phyloP scores from a whole-genome alignment of 2,113 vertebrate genomes.

The Perognathus longimembris region DNA sequence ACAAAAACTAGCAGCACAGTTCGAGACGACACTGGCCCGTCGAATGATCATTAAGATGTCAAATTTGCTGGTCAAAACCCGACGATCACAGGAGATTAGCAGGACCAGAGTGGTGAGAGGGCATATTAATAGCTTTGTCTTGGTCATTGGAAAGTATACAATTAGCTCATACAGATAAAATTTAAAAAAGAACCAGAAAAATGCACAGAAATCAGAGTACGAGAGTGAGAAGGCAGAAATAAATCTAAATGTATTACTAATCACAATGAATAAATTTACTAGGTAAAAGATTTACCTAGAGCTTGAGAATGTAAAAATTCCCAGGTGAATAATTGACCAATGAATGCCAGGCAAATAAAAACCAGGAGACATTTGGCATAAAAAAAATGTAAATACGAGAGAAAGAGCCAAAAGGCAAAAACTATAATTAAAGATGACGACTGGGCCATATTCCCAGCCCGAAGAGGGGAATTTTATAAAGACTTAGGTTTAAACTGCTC shows the following conservation, averaged over 20 bases:
- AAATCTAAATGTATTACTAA: not conserved
- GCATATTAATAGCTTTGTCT: not conserved
- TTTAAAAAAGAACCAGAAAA: not conserved
- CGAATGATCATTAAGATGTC: not conserved
- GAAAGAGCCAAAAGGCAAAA: constrained; percentile 45
- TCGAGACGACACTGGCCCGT: not conserved
- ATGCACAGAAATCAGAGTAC: not conserved
- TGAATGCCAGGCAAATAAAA: not conserved
- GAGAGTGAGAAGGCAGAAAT: not conserved
- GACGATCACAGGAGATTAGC: not conserved
- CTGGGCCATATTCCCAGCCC: too few species aligned
- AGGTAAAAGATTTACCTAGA: not conserved
- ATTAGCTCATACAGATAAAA: not conserved
- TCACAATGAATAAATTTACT: not conserved
- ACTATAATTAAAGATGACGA: not conserved
- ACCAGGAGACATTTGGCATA: not conserved
- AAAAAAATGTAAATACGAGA: not conserved
- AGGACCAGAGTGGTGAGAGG: not conserved
- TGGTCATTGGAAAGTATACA: not conserved
- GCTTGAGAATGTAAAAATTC: not conserved
- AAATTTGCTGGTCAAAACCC: not conserved
- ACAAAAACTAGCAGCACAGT: not conserved
- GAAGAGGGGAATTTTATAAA: constrained; percentile 53
- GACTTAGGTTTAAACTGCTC: constrained; percentile 57
- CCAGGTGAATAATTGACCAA: constrained; percentile 49